phyloP scores from a whole-genome alignment of 2,888 invertebrate genomes.

The Doris montereyensis region DNA sequence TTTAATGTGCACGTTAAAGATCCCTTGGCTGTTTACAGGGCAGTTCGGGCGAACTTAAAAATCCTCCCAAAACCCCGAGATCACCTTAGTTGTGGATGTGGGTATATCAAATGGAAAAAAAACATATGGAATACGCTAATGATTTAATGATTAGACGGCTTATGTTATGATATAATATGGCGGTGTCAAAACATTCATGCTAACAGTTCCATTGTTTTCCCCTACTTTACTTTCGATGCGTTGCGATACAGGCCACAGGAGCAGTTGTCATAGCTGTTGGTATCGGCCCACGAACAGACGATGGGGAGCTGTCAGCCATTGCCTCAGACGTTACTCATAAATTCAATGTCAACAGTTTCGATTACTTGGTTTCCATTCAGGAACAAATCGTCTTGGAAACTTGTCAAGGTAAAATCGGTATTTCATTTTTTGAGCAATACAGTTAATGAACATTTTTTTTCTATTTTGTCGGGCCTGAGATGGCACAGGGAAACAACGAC shows the following conservation, averaged over 20 bases:
- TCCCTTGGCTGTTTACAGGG: too few species aligned
- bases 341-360: constrained; percentile 32
- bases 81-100: too few species aligned
- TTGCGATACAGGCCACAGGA: constrained; percentile 30
- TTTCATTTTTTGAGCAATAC: background rate
- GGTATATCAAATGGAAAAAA: too few species aligned
- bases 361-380: constrained; percentile 31
- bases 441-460: background rate
- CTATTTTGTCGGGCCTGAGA: background rate
- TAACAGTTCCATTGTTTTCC: too few species aligned
- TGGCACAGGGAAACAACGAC: background rate
- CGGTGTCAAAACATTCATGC: too few species aligned
- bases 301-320: constrained; percentile 21
- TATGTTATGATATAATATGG: too few species aligned
- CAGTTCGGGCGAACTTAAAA: too few species aligned
- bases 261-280: constrained; percentile 36
- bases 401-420: constrained; percentile 18
- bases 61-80: too few species aligned
- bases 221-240: too few species aligned
- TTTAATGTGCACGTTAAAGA: too few species aligned
- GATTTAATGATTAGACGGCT: too few species aligned
- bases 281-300: constrained; percentile 25
- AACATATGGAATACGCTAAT: too few species aligned
- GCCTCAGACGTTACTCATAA: constrained; percentile 28
- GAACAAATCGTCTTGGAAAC: constrained; percentile 31